Evolutionary conservation across 2,113 vertebrate genomes (phyloP), one percentile per base, ranked within the genome.

Genomic region (Ciconia stormi): DNA sequence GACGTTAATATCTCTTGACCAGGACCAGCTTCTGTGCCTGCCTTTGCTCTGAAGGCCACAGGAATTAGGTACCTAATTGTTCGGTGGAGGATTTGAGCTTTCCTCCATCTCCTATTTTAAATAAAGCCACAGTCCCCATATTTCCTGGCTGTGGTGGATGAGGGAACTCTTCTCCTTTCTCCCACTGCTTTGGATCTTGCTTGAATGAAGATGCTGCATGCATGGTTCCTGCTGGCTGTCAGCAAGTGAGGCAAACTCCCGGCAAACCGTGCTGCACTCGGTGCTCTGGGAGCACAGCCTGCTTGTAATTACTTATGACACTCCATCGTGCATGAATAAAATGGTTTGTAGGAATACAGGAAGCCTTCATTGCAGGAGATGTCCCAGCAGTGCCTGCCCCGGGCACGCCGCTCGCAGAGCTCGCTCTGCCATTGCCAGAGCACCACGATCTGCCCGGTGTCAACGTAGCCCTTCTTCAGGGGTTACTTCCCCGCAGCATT

Each of bases 371-470:
- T 2, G 1, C 2, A 0, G 84, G 79, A 46, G 55, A 67, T 61
- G 7, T 59, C 93, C 67, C 58, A 9, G 56, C 85, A 10, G 58
- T 0, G 3, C 62, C 79, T 17, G 63, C 49, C 27, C 27, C 0
- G 4, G 76, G 56, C 30, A 9, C 0, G 11, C 47, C 3, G 13
- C 65, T 87, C 3, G 1, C 66, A 2, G 0, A 7, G 65, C 78
- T 73, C 44, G 69, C 46, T 77, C 11, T 40, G 62, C 71, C 23
- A 3, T 26, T 1, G 0, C 34, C 2, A 1, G 18, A 52, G 67
- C 55, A 23, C 10, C 8, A 0, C 1, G 4, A 3, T 3, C 55
- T 26, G 42, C 56, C 22, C 7, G 29, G 19, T 38, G 78, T 11
- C 23, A 6, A 10, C 0, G 13, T 49, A 30, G 36, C 40, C n/a